Evolutionary conservation across 2,888 invertebrate genomes (phyloP), one percentile per base, ranked within the genome.

Genomic region (Bombylius discolor): DNA sequence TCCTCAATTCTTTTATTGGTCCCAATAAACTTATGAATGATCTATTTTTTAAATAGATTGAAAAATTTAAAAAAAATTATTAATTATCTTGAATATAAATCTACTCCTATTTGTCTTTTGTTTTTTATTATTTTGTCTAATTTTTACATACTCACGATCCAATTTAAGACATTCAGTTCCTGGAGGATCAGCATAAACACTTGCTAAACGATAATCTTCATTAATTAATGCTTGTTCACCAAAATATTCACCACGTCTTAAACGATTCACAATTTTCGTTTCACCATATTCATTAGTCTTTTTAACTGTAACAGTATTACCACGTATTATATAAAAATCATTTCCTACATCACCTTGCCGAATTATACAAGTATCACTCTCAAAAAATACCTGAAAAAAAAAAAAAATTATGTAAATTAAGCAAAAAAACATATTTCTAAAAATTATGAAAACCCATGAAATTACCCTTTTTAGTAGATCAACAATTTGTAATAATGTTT

Each of bases 311-410:
- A 90, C 91, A 14, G 81, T 83, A 23, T 91, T 91, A 7, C 87
- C 88, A 61, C 89, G 85, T 65, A 94, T 90, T 57, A 94, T 91
- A 68, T 87, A 94, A 75, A 94, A 94, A 64, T 89, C 90, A 69
- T 93, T 89, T 4, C 93, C 93, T 39, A 81, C 79, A 63, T 90
- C 90, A 0, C 92, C 93, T 73, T 94, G 90, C 0, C 84, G 78
- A 12, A 94, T 84, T 57, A 94, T 91, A 59, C 82, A 81, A 0
- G 84, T 83, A 4, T 85, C 87, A 5, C 87, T 80, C 36, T 83
- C 80, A 72, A 87, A 93, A 70, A 89, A 89, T 73, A 90, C 89
- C 82, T 88, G 62, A 12, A 64, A 61, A 62, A 54, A 60, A 55
- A 52, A 51, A 56, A 44, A 34, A n/a, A 9, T 42, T 2, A 23